Evolutionary conservation across 2,888 invertebrate species (phyloP), one percentile per base, ranked within the genome.

Genomic region (Melanophora roralis): DNA sequence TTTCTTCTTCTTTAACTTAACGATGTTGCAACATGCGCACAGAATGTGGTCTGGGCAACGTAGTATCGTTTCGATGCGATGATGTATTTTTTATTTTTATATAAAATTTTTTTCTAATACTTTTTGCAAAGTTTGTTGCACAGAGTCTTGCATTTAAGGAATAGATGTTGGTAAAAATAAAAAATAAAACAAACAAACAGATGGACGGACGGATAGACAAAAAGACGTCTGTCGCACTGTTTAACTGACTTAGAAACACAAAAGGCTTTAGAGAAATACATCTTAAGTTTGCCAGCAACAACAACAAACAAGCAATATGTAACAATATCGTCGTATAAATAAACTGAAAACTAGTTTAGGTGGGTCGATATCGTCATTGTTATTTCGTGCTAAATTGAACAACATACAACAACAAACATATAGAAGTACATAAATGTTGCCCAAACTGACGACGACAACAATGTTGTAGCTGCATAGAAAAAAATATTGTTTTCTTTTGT

Each of bases 321-420:
- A 40, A 16, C 11, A 11, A 9, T 21, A 47, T 47, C 47, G 47
- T 21, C 23, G 7, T 23, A 21, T 49, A 64, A 76, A 69, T 47
- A 27, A 75, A 60, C 67, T 65, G 53, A 60, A 88, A 88, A 88
- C 87, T 87, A 88, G 87, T 88, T 88, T 88, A 88, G 87, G 87
- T 88, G 83, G 83, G 83, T 82, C 83, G 82, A 78, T 78, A 71
- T 78, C 74, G 77, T 77, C 77, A 68, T 75, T 59, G 57, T 78
- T 73, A 59, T 86, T 85, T 85, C 84, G 85, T 85, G 84, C 85
- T 68, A 78, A 71, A 49, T 71, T 64, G 53, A 64, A 77, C 47
- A 27, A 19, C 19, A 55, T 27, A 19, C 34, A 9, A 12, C 16
- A 59, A 67, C 65, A 67, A 59, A 68, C 64, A 73, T 68, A 74